phyloP scores from a whole-genome alignment of 2,797 vertebrate genomes.

The Orestias chungarensis region DNA sequence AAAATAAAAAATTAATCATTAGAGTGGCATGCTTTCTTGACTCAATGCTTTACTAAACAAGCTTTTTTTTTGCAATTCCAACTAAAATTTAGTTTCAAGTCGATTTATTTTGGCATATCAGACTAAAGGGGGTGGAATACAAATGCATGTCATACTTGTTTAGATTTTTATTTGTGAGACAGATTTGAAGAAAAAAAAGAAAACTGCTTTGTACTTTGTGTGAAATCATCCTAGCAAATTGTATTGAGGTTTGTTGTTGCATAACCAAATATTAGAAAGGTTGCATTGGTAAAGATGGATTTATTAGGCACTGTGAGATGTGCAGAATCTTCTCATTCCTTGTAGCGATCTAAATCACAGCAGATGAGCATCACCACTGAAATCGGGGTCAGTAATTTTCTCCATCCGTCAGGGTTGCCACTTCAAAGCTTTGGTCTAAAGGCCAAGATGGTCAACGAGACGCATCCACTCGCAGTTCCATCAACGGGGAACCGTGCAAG shows the following conservation, averaged over 20 bases:
- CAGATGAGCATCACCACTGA: constrained; percentile 3
- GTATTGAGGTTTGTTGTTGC: not conserved
- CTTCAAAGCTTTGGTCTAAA: constrained; percentile 65
- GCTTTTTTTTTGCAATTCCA: not conserved
- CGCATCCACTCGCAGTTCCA: constrained; percentile 23
- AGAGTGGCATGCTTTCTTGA: not conserved
- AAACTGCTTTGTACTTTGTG: too few species aligned
- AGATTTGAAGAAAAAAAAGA: too few species aligned
- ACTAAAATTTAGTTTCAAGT: not conserved
- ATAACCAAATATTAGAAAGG: not conserved
- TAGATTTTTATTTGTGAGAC: not conserved
- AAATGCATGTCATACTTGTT: not conserved
- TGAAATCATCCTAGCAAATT: too few species aligned
- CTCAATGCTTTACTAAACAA: not conserved
- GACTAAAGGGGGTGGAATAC: not conserved
- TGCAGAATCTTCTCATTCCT: not conserved
- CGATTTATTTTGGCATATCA: not conserved
- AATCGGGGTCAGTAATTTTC: constrained; percentile 32
- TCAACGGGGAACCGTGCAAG: constrained; percentile 43
- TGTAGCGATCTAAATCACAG: not conserved
- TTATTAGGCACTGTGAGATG: not conserved
- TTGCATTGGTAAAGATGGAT: not conserved
- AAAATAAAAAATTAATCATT: not conserved
- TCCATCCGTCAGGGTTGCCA: constrained; percentile 39
- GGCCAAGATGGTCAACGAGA: constrained; percentile 61